Base-by-base conservation (phyloP, 2,797 vertebrate species). In the Euthynnus affinis region DNA sequence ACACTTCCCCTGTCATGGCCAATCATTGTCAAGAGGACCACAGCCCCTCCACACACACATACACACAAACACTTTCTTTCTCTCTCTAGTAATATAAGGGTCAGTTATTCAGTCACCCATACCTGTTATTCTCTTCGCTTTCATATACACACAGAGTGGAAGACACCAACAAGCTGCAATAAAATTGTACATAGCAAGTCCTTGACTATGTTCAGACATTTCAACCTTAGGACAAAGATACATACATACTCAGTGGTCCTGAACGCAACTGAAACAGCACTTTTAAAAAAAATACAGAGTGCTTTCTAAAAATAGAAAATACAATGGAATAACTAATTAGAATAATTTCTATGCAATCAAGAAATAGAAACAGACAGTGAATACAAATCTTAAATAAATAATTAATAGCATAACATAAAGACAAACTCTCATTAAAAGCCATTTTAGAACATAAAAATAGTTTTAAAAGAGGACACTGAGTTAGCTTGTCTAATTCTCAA, bases 21-120 rank as follows among this genome's bases (percentile, higher is more conserved):
- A 83, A 92, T 93, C 90, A 89, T 63, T 87, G 84, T 94, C 89
- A 94, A 80, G 65, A 80, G 71, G 53, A 76, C 62, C 27, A 14
- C 57, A 84, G 58, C 67, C 52, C 48, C 22, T 59, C 52, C 27
- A 53, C 71, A 69, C 40, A 71, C 64, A 37, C 67, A 32, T 53
- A 74, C 49, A 56, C 59, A 74, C 25, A 76, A 4, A 46, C 27
- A 5, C 49, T 37, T 46, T 67, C 44, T 61, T 62, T 23, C 71
- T 74, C 85, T 87, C 68, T 91, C 81, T 78, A 66, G 78, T 78
- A 88, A 78, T 78, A 71, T 57, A 40, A 76, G 73, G 88, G 87
- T 89, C 86, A 85, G 64, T 49, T 77, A 83, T 75, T 78, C 87
- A 85, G 76, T 86, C 87, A 93, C 73, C 84, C 76, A 8, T 88